A percentile compares a stretch with the other conserved stretches of the same genome.
Evolutionary conservation across 2,888 invertebrate species (phyloP).

Genomic region (Parelbella ahira): DNA sequence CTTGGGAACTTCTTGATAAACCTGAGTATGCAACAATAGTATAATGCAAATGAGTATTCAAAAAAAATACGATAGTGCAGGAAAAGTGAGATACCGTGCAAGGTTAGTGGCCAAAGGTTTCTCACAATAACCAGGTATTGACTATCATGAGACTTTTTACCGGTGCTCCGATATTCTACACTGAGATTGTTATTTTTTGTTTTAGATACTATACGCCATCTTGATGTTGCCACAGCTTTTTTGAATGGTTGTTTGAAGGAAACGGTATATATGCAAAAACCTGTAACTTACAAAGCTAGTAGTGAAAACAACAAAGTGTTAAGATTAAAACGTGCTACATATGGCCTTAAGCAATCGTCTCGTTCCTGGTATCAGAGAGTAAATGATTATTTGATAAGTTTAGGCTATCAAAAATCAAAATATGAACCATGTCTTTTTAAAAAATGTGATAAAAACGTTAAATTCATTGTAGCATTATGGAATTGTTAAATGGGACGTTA

Average conservation of each 20-base stretch:
- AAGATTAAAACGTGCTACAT: constrained; percentile 25
- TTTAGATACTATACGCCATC: neutral
- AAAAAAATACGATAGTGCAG: constrained; percentile 25
- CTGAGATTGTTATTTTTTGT: neutral
- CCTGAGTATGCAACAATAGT: constrained; percentile 16
- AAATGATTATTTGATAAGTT: constrained; percentile 11
- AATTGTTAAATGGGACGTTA: neutral
- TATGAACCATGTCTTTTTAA: constrained; percentile 29
- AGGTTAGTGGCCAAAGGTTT: neutral
- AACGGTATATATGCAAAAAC: neutral
- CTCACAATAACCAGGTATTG: neutral
- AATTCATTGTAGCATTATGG: constrained; percentile 22
- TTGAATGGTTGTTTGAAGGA: neutral
- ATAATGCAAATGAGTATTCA: constrained; percentile 30
- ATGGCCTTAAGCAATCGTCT: constrained; percentile 27
- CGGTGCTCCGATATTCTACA: neutral
- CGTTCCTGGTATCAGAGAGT: constrained; percentile 20
- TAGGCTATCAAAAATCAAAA: constrained; percentile 25
- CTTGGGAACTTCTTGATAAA: constrained; percentile 2
- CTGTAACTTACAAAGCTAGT: neutral
- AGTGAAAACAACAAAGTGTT: neutral
- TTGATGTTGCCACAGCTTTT: constrained; percentile 1
- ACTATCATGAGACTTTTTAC: neutral
- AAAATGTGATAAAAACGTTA: constrained; percentile 24
- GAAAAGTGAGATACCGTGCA: neutral